Base-by-base conservation (phyloP, 2,888 invertebrate genomes). In the Pandemis corylana region DNA sequence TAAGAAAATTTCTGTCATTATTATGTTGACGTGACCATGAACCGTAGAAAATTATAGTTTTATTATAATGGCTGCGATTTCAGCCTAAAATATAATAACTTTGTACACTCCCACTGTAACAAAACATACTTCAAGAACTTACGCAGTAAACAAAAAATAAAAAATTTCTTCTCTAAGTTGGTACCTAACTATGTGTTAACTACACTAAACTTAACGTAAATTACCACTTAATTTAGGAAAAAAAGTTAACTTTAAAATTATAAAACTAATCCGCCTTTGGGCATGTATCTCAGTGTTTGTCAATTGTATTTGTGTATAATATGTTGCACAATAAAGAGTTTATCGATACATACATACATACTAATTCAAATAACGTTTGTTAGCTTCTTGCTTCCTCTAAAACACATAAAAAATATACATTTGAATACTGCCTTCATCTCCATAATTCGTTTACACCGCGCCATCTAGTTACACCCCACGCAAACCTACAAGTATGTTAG, bases 391-490 rank as follows among this genome's bases (percentile, higher is more conserved):
- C 20, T 20, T 20, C 20, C 13, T 7, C 7, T 56, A 56, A 20
- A 49, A 49, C 15, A 9, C 15, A 6, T 56, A 7, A 7, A 5
- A 15, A 53, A 0, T 53, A 56, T 20, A 56, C 56, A 7, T 20
- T 9, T 7, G 4, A 51, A 10, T 59, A 49, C 20, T 10, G 68
- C 7, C 15, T 44, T 61, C 42, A 42, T 59, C 65, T 44, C 46
- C 12, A 67, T 66, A 63, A 44, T n/a, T 51, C 41, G 70, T 63
- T 51, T 59, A 62, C 10, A 36, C 53, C 81, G 78, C 82, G 84
- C 84, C 86, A 86, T 83, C 85, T 86, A 84, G 78, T 76, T 76
- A 71, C 70, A 66, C 28, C 77, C 73, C 70, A 80, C 80, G 77
- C 76, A 79, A 79, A 75, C 79, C 76, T 75, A 71, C 78, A 70